Base-by-base conservation (phyloP, 2,888 invertebrate genomes). In the Sabellastarte sp. region DNA sequence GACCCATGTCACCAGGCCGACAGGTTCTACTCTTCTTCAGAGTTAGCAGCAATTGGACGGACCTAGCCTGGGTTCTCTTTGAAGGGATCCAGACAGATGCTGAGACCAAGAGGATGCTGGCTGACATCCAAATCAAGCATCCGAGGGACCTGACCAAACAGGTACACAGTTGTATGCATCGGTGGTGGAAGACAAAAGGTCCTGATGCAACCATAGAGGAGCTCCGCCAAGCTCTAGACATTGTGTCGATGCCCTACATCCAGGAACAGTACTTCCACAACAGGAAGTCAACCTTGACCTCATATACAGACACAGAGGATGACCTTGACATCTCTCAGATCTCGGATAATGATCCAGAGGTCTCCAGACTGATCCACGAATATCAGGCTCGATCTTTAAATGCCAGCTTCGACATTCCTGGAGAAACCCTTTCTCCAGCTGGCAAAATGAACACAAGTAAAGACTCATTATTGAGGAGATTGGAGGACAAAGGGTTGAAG, bases 111-210 rank as follows among this genome's bases (percentile, higher is more conserved):
- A 31, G 67, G 2, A 63, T 73, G 66, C 68, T 73, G 32, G 68
- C 67, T 50, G 73, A 73, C 51, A 66, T 73, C 32, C 72, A 73
- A 50, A 55, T 68, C 24, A 71, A 70, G 59, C 56, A 69, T 31
- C 72, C 70, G 3, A 62, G 60, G 1, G 50, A 61, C 1, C 57
- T 73, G n/a, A 66, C 61, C 4, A 66, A 65, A 4, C 72, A 73
- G 61, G 69, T 73, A 26, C 66, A 66, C 28, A 70, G 73, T 50
- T 33, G 73, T 65, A 73, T 73, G 72, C 59, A 64, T 20, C 64
- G 73, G 1, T 73, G 73, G 73, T 73, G 73, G 73, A 64, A 63
- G 32, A 65, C 64, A 61, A 71, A 68, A 58, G 67, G 71, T 1
- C 26, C 57, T 2, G 60, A 52, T 20, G 73, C 73, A 10, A 73